Evolutionary conservation across 2,113 vertebrate species (phyloP).

Genomic region (Oenanthe oenanthe): DNA sequence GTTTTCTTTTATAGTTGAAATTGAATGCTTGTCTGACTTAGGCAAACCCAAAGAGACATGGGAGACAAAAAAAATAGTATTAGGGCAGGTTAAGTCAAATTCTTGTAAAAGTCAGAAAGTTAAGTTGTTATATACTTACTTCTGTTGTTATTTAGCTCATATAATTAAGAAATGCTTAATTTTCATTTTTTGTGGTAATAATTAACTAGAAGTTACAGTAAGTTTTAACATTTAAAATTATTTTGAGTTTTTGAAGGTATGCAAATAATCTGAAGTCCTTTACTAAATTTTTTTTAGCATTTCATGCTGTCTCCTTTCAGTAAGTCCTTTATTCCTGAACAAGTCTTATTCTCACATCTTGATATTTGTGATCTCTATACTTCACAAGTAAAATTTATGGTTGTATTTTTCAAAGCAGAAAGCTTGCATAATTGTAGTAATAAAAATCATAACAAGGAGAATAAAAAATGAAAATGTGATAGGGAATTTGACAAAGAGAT

Average conservation of each 20-base stretch:
- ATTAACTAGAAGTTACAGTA: background rate
- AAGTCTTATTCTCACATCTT: slow-evolving; percentile 44
- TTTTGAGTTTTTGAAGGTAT: slow-evolving; percentile 8
- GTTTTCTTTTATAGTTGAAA: background rate
- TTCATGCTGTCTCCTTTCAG: slow-evolving; percentile 65
- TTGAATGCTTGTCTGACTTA: background rate
- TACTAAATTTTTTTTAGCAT: slow-evolving; percentile 63
- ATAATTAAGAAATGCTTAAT: background rate
- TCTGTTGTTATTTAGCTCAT: background rate
- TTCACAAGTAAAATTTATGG: slow-evolving; percentile 40
- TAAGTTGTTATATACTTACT: background rate
- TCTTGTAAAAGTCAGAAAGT: background rate
- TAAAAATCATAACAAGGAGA: background rate
- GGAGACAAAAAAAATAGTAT: background rate
- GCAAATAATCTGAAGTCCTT: slow-evolving; percentile 63
- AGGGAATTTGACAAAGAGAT: slow-evolving; percentile 26
- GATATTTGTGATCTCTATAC: slow-evolving; percentile 42
- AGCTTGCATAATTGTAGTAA: slow-evolving; percentile 49
- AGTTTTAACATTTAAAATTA: background rate
- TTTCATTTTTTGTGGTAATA: background rate
- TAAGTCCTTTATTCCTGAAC: slow-evolving; percentile 60
- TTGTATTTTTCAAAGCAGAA: slow-evolving; percentile 62
- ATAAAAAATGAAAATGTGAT: background rate
- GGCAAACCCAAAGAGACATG: background rate
- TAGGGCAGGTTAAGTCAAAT: background rate